phyloP scores from a whole-genome alignment of 1,140 invertebrate species.

The Euura lappo region DNA sequence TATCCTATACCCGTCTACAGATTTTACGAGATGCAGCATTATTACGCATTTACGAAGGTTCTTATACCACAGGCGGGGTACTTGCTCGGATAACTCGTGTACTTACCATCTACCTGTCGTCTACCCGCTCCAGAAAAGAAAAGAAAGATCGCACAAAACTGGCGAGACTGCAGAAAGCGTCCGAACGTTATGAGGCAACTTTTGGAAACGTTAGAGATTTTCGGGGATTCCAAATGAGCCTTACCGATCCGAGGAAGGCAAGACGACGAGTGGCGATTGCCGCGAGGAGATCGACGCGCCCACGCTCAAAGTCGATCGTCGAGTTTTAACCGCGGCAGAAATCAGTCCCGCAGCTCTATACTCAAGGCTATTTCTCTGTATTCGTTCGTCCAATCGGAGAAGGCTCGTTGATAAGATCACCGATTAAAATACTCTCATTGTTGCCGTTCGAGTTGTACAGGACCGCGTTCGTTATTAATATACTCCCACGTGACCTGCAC shows the following conservation, averaged over 20 bases:
- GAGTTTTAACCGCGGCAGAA: neutral
- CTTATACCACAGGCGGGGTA: neutral
- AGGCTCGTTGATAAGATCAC: neutral
- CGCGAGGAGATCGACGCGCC: neutral
- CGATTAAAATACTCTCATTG: constrained; percentile 4
- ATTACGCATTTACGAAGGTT: constrained; percentile 11
- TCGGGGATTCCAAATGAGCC: too few relatives aligned
- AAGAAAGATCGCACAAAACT: too few relatives aligned
- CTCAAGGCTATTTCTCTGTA: neutral
- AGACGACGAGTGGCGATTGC: neutral
- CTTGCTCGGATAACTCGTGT: neutral
- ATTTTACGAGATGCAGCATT: constrained; percentile 35
- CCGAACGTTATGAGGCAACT: too few relatives aligned
- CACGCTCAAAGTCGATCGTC: neutral
- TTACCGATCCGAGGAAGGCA: neutral
- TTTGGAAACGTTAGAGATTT: too few relatives aligned
- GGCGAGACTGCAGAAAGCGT: too few relatives aligned
- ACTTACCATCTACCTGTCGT: too few relatives aligned
- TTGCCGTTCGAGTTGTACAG: neutral
- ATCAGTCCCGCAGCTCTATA: neutral
- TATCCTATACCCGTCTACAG: constrained; percentile 19
- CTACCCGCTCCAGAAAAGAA: too few relatives aligned
- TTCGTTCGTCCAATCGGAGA: neutral
- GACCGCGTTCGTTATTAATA: neutral
- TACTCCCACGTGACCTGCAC: neutral